phyloP scores from a whole-genome alignment of 2,888 invertebrate genomes.

The Synergus japonicus region DNA sequence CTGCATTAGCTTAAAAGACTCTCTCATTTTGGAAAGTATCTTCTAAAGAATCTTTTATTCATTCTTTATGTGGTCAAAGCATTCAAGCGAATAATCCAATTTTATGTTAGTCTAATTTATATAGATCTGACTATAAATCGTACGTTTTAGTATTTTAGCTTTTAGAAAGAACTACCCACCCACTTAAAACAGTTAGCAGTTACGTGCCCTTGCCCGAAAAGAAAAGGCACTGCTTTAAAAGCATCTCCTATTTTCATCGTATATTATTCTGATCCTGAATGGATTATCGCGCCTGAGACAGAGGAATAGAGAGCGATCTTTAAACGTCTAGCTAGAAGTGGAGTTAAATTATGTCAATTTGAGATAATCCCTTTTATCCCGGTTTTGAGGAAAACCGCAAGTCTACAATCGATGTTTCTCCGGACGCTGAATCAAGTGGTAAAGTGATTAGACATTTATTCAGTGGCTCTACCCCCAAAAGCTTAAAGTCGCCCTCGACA shows the following conservation, averaged over 20 bases:
- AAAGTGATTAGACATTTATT: neutral
- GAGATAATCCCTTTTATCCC: neutral
- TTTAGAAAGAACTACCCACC: neutral
- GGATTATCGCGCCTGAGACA: neutral
- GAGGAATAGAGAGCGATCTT: neutral
- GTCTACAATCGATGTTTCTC: neutral
- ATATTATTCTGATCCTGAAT: neutral
- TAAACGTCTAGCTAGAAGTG: neutral
- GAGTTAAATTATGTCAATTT: neutral
- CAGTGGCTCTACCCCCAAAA: neutral
- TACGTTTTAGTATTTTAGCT: neutral
- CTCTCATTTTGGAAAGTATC: neutral
- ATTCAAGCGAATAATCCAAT: slow-evolving; percentile 12
- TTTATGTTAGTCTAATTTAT: slow-evolving; percentile 12
- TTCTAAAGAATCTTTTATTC: neutral
- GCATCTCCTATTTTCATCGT: neutral
- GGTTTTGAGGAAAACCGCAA: neutral
- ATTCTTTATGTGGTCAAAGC: neutral
- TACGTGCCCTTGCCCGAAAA: neutral
- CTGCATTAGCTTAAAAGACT: neutral
- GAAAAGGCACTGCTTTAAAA: neutral
- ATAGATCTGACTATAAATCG: neutral
- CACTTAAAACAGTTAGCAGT: neutral
- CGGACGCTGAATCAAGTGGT: neutral
- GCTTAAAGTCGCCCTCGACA: neutral